phyloP scores from a whole-genome alignment of 2,888 invertebrate genomes.

The Ernsta delagoae region DNA sequence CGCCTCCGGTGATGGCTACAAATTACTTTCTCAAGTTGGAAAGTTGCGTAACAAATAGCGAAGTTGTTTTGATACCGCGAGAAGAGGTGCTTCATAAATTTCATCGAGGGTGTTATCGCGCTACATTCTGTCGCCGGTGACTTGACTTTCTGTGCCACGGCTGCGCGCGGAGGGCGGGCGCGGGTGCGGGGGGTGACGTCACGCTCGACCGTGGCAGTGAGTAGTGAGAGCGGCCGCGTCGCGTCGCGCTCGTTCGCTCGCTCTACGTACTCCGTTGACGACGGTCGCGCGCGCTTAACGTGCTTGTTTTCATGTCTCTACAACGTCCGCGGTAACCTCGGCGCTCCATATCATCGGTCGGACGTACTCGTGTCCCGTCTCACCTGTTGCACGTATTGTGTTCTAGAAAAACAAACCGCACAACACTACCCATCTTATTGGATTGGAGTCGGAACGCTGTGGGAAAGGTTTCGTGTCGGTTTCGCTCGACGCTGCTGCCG shows the following conservation, averaged over 20 bases:
- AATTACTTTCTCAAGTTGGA: constrained; percentile 66
- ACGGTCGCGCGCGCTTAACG: constrained; percentile 80
- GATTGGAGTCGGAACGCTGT: constrained; percentile 60
- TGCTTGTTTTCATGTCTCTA: constrained; percentile 62
- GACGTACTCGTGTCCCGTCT: constrained; percentile 60
- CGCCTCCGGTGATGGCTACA: constrained; percentile 28
- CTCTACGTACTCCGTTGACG: constrained; percentile 77
- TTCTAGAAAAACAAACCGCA: constrained; percentile 58
- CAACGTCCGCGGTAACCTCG: constrained; percentile 63
- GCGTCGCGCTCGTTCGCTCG: constrained; percentile 68
- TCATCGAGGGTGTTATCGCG: constrained; percentile 75
- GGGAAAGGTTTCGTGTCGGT: constrained; percentile 69
- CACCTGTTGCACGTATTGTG: constrained; percentile 72
- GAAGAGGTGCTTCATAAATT: constrained; percentile 67
- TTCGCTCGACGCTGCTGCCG: constrained; percentile 61
- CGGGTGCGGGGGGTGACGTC: constrained; percentile 73
- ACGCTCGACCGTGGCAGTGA: constrained; percentile 84
- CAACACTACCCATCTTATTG: constrained; percentile 50
- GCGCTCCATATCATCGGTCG: constrained; percentile 53
- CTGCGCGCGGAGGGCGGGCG: constrained; percentile 58
- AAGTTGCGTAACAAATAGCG: constrained; percentile 68
- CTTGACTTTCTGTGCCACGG: constrained; percentile 81
- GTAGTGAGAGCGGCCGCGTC: constrained; percentile 82
- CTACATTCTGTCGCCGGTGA: constrained; percentile 76
- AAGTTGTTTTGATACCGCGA: constrained; percentile 74